These are phyloP conservation scores for Lasioglossum lativentre DNA, from an alignment of 2,888 invertebrate genomes.

Conservation along the genomic window DNA sequence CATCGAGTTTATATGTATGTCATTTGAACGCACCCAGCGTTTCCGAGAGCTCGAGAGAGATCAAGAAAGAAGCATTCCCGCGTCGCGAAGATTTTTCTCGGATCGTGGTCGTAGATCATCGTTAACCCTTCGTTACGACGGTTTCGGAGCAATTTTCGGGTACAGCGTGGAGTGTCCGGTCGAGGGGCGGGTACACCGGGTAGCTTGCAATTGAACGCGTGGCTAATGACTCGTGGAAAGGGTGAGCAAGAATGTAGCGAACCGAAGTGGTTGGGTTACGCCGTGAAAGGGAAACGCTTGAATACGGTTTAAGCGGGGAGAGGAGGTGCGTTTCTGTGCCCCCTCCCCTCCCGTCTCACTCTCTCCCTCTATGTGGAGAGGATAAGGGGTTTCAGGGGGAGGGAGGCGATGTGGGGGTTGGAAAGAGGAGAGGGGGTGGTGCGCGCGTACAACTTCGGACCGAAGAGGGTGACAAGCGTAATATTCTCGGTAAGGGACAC, in stretches of 20 bases:
- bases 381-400: not conserved
- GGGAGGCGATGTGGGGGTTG: not conserved
- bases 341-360: no score
- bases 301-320: constrained; percentile 71
- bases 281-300: constrained; percentile 73
- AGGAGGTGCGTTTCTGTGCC: not conserved
- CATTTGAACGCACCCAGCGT: no score
- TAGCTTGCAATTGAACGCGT: constrained; percentile 66
- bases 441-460: constrained; percentile 55
- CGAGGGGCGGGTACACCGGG: not conserved
- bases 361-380: not conserved
- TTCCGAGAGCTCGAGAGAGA: no score
- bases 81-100: not conserved
- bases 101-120: not conserved
- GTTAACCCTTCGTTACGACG: not conserved
- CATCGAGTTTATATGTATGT: no score
- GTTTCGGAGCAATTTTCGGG: constrained; percentile 34
- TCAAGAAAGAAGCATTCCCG: no score
- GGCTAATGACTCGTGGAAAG: constrained; percentile 72
- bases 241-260: constrained; percentile 69
- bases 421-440: constrained; percentile 53
- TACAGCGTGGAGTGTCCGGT: constrained; percentile 21
- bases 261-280: constrained; percentile 66
- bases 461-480: constrained; percentile 73
- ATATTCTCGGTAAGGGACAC: constrained; percentile 76